phyloP scores from a whole-genome alignment of 2,797 vertebrate species.

The Buceros bicornis region DNA sequence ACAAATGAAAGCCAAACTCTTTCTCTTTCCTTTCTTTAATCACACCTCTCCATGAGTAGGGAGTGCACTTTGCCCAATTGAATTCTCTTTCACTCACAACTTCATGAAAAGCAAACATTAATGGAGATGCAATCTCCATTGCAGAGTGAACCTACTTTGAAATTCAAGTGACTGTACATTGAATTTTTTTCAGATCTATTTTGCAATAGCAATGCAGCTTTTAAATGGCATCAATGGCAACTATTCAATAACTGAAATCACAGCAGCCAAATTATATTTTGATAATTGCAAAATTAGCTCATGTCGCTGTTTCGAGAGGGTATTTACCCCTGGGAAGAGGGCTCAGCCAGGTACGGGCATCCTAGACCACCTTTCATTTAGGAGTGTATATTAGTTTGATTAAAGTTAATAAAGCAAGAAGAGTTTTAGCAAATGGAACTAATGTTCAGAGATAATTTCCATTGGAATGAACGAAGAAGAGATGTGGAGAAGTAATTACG shows the following conservation, averaged over 20 bases:
- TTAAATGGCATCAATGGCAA: conserved; percentile 27
- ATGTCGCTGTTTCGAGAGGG: neutral
- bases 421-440: conserved; percentile 62
- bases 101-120: conserved; percentile 34
- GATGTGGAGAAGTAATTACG: conserved; percentile 57
- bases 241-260: conserved; percentile 4
- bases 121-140: conserved; percentile 1
- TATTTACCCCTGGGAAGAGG: conserved; percentile 43
- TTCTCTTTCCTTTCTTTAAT: conserved; percentile 9
- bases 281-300: conserved; percentile 43
- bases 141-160: neutral
- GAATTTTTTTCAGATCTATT: neutral
- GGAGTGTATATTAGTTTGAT: conserved; percentile 51
- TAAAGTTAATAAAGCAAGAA: conserved; percentile 65
- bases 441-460: conserved; percentile 63
- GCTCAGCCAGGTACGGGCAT: conserved; percentile 42
- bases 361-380: conserved; percentile 52
- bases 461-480: conserved; percentile 43
- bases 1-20: conserved; percentile 15
- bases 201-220: neutral
- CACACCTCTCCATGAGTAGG: neutral
- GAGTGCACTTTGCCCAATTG: conserved; percentile 12
- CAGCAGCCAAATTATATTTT: neutral
- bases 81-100: neutral
- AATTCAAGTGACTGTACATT: neutral